Conservation (phyloP, 2,113 vertebrate species). For the Carollia perspicillata region DNA sequence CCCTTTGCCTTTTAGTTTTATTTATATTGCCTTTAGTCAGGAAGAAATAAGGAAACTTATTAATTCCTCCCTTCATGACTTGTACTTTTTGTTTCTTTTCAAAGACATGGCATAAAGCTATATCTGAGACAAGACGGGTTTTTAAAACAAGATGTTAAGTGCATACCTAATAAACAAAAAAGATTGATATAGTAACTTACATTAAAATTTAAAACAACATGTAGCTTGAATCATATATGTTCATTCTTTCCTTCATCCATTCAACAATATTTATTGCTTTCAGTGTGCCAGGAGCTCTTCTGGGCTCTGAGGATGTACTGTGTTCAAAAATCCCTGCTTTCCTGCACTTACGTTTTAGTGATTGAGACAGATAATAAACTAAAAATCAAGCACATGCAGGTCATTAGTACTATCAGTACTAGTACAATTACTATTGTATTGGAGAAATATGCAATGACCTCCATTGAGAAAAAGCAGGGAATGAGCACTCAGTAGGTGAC, state of each 20-base stretch:
- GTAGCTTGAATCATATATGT: not conserved
- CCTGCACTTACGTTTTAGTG: not conserved
- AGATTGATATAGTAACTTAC: not conserved
- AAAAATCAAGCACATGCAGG: not conserved
- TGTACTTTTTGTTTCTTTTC: not conserved
- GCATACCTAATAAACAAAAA: not conserved
- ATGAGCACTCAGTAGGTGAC: not conserved
- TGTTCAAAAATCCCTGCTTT: not conserved
- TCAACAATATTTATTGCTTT: not conserved
- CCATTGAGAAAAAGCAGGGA: not conserved
- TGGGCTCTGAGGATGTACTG: not conserved
- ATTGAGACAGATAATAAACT: not conserved
- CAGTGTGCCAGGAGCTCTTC: not conserved
- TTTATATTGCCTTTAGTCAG: not conserved
- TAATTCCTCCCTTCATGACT: not conserved
- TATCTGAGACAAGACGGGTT: not conserved
- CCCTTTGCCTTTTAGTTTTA: not conserved
- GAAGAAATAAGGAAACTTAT: not conserved
- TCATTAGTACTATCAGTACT: not conserved
- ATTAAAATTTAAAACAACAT: not conserved
- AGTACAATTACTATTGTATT: not conserved
- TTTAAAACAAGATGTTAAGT: constrained; percentile 5
- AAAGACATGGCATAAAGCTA: not conserved
- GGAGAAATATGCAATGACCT: not conserved
- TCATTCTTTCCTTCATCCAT: not conserved